Base-by-base conservation (phyloP, 2,797 vertebrate genomes). In the Thaleichthys pacificus region DNA sequence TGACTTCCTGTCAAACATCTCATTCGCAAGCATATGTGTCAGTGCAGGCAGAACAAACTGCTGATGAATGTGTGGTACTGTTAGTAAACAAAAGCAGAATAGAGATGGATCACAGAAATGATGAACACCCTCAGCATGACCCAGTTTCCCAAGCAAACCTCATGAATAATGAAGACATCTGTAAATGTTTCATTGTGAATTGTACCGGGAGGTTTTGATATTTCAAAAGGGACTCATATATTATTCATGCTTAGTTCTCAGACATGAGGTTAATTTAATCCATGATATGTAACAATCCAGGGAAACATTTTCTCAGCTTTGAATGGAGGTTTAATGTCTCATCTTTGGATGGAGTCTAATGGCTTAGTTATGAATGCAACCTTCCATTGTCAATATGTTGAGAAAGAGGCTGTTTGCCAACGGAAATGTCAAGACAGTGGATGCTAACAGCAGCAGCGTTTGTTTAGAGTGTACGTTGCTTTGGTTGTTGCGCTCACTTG, bases 401-500 rank as follows among this genome's bases (percentile, higher is more conserved):
- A 22, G 22, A 24, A 61, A 61, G 3, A 22, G 21, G 24, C 21
- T 3, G 22, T 14, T 47, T 47, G 42, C 5, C 22, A 61, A 56
- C 2, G 24, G 24, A 24, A 26, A 14, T 1, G 22, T 4, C 58
- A 14, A 51, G 15, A 0, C 17, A 56, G 42, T 7, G 47, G 63
- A 66, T n/a, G 21, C 21, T 42, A 64, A 3, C 8, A 49, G 38
- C 22, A 51, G 22, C 42, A 66, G 38, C 12, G 21, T 19, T 51
- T 49, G 47, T 54, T 5, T 15, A 4, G 17, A 30, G 47, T 51
- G 49, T 54, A 15, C 5, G 66, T 67, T 15, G 67, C 22, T 24
- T 35, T 57, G 6, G 54, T 21, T 5, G 67, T 66, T 74, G 9
- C 66, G 68, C 95, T 94, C 93, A 99, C 98, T 96, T 98, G 82